These are phyloP conservation scores for Eupithecia vulgata DNA, from an alignment of 2,888 invertebrate species.

Conservation along the genomic window DNA sequence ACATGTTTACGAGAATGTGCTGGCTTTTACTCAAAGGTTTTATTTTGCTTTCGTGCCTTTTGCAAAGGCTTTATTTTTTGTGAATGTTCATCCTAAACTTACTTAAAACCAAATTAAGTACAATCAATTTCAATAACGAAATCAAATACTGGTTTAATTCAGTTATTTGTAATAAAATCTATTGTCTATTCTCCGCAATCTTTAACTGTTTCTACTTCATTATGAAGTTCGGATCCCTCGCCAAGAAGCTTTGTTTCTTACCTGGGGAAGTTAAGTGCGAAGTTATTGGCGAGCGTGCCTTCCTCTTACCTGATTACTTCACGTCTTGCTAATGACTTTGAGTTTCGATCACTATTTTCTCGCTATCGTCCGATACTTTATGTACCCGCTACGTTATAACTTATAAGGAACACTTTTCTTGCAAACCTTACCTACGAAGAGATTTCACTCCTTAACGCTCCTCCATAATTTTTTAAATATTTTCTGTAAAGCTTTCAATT, in stretches of 20 bases:
- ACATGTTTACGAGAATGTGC: conserved; percentile 13
- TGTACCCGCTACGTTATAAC: conserved; percentile 53
- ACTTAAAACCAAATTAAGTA: not conserved
- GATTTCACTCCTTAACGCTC: not conserved
- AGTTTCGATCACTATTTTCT: conserved; percentile 55
- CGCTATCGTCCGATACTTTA: conserved; percentile 31
- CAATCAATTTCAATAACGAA: not conserved
- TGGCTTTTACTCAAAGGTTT: conserved; percentile 15
- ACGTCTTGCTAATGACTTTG: conserved; percentile 60
- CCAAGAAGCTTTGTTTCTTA: conserved; percentile 27
- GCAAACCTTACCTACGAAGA: not conserved
- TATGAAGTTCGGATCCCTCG: conserved; percentile 24
- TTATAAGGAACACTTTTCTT: not conserved
- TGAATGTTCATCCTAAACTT: not conserved
- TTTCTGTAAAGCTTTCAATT: not conserved
- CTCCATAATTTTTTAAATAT: not conserved
- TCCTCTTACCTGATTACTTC: conserved; percentile 60
- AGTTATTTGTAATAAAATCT: not conserved
- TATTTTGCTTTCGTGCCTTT: not conserved
- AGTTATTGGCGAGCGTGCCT: conserved; percentile 55
- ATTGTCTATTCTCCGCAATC: conserved; percentile 10
- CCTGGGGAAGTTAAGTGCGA: conserved; percentile 59
- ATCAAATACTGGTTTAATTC: not conserved
- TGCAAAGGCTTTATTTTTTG: not conserved
- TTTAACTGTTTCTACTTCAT: conserved; percentile 23